Evolutionary conservation across 2,888 invertebrate genomes (phyloP).

Genomic region (Coelinius sp.): DNA sequence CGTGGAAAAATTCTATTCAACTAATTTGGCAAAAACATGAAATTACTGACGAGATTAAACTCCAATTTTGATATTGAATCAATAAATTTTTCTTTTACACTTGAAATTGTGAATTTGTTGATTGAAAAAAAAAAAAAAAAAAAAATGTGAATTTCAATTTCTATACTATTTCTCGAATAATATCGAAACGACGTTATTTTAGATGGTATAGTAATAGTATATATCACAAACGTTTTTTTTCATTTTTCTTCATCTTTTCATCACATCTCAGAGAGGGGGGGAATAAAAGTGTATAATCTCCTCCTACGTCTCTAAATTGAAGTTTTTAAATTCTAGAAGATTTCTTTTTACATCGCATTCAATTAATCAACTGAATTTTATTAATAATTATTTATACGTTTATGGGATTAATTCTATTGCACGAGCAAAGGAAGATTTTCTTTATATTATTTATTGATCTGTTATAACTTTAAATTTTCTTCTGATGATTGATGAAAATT

Average conservation of each 20-base stretch:
- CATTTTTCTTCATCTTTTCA: constrained; percentile 37
- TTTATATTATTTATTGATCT: background rate
- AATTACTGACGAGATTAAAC: constrained; percentile 30
- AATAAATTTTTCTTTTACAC: background rate
- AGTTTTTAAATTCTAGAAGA: constrained; percentile 46
- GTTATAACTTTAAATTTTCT: background rate
- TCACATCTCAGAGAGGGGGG: constrained; percentile 27
- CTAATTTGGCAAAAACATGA: constrained; percentile 48
- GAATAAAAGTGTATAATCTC: constrained; percentile 17
- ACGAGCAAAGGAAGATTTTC: constrained; percentile 46
- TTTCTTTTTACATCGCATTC: constrained; percentile 50
- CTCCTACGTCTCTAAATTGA: constrained; percentile 44
- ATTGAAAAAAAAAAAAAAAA: constrained; percentile 16
- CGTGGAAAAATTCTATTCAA: constrained; percentile 49
- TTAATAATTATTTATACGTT: constrained; percentile 42
- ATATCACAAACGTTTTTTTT: constrained; percentile 53
- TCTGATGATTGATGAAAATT: background rate
- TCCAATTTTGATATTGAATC: background rate
- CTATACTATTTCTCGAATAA: constrained; percentile 34
- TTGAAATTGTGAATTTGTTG: background rate
- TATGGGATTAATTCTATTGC: constrained; percentile 47
- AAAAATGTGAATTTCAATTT: constrained; percentile 36
- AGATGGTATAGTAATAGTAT: constrained; percentile 45
- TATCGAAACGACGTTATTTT: constrained; percentile 46
- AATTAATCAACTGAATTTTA: constrained; percentile 33